Conservation (phyloP, 2,888 invertebrate species). For the Tenthredo distinguenda region DNA sequence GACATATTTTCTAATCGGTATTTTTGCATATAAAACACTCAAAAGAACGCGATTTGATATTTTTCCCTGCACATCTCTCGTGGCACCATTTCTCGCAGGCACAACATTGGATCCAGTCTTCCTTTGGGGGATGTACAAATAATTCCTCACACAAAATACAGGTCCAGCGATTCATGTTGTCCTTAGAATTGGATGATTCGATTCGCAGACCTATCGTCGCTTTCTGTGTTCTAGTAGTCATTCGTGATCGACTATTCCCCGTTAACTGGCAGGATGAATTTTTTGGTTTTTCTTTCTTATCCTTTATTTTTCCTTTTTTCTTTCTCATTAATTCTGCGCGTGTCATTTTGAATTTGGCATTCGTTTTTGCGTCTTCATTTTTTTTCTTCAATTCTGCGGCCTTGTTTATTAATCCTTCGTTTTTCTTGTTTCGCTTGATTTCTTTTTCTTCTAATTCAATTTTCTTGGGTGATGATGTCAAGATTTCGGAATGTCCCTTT, state of each 20-base stretch:
- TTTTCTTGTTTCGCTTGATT: conserved; percentile 11
- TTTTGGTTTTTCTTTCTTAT: neutral
- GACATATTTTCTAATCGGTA: neutral
- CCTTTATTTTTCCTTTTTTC: neutral
- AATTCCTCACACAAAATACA: neutral
- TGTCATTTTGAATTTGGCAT: neutral
- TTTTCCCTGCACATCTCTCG: neutral
- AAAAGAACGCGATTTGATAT: neutral
- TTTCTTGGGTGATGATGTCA: conserved; percentile 9
- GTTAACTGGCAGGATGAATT: too few relatives aligned
- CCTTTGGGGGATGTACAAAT: neutral
- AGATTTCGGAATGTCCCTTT: conserved; percentile 10
- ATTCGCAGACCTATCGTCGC: too few relatives aligned
- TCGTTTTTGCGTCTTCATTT: conserved; percentile 5
- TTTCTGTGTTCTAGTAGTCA: too few relatives aligned
- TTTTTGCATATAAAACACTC: neutral
- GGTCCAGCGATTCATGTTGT: neutral
- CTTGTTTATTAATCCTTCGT: neutral
- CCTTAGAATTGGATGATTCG: too few relatives aligned
- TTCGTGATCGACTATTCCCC: too few relatives aligned
- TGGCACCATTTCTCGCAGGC: conserved; percentile 12
- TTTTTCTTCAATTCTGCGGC: neutral
- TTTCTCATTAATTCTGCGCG: neutral
- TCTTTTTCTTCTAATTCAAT: neutral
- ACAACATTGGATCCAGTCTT: conserved; percentile 1